These are phyloP conservation scores for Ramphastos sulfuratus DNA, from an alignment of 2,113 vertebrate species.

Conservation along the genomic window DNA sequence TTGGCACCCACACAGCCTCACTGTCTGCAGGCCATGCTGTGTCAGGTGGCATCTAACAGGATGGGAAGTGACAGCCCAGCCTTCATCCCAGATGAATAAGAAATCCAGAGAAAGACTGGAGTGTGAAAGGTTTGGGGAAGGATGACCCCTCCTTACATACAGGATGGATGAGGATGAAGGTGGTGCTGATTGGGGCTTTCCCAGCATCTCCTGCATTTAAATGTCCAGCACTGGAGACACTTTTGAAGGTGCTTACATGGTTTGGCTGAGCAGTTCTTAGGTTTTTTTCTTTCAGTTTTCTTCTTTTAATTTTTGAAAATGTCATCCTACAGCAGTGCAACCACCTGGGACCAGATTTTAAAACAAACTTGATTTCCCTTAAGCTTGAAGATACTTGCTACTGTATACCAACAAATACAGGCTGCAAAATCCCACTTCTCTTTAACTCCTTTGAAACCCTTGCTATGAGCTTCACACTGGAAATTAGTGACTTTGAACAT, in stretches of 20 bases:
- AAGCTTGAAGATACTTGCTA: background rate
- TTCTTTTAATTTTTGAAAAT: background rate
- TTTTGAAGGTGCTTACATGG: background rate
- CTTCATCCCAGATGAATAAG: background rate
- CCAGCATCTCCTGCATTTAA: background rate
- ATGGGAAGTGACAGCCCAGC: background rate
- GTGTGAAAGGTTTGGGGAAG: background rate
- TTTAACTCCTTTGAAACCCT: constrained; percentile 5
- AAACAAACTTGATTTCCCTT: background rate
- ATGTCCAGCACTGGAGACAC: background rate
- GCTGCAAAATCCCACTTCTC: background rate
- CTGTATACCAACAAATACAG: background rate
- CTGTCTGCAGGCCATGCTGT: background rate
- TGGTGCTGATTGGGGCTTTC: background rate
- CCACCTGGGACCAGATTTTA: background rate
- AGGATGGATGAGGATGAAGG: background rate
- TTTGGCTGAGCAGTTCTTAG: background rate
- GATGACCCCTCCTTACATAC: background rate
- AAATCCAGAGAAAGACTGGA: background rate
- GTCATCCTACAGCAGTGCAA: background rate
- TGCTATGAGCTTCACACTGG: background rate
- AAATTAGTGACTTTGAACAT: background rate
- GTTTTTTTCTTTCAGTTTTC: no score
- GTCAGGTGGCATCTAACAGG: background rate
- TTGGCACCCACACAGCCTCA: rapidly evolving